Conservation (phyloP, 2,888 invertebrate genomes). For the Ophion ellenae region DNA sequence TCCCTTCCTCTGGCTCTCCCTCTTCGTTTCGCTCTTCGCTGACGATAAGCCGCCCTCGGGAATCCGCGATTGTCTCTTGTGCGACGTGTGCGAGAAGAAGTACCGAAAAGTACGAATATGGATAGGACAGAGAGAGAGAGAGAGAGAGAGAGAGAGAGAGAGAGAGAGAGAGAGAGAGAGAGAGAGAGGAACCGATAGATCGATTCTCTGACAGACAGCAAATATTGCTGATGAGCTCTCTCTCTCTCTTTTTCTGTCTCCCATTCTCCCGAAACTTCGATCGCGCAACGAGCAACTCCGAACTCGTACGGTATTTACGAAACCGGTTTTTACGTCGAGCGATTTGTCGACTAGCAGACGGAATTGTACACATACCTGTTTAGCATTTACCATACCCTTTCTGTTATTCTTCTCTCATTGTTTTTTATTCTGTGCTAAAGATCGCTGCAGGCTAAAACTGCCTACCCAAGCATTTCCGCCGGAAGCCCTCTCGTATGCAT, state of each 20-base stretch:
- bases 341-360: conserved; percentile 73
- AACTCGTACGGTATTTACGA: conserved; percentile 30
- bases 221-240: conserved; percentile 79
- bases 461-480: not conserved
- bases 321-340: conserved; percentile 70
- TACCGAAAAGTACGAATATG: conserved; percentile 52
- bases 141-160: conserved; percentile 30
- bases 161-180: conserved; percentile 30
- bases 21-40: conserved; percentile 15
- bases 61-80: conserved; percentile 79
- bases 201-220: conserved; percentile 77
- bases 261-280: conserved; percentile 44
- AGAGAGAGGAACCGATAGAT: conserved; percentile 71
- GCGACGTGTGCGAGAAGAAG: conserved; percentile 51
- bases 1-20: conserved; percentile 5
- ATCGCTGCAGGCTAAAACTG: conserved; percentile 2
- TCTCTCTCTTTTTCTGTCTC: conserved; percentile 17
- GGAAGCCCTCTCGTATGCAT: conserved; percentile 1
- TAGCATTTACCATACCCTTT: conserved; percentile 43
- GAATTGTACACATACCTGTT: conserved; percentile 53
- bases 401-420: conserved; percentile 51
- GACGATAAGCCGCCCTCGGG: conserved; percentile 80
- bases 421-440: not conserved
- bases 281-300: conserved; percentile 31
- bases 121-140: conserved; percentile 14